These are phyloP conservation scores for Cyclina sinensis DNA, from an alignment of 1,140 invertebrate genomes.

Conservation along the genomic window DNA sequence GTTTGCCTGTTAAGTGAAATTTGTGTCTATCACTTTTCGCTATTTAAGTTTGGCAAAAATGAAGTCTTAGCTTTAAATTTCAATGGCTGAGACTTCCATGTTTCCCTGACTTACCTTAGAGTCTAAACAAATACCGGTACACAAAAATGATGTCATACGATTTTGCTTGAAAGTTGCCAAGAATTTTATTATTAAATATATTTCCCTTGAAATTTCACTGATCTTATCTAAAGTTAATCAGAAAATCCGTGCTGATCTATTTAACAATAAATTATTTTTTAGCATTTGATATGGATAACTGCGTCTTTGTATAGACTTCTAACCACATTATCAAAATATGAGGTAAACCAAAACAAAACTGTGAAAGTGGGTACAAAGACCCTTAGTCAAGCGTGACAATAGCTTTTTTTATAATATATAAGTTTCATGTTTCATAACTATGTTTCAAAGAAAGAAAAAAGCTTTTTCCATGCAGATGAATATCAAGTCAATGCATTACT, in stretches of 20 bases:
- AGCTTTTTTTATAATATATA: not conserved
- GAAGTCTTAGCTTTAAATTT: too few species aligned
- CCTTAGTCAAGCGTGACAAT: not conserved
- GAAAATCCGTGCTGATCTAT: constrained; percentile 1
- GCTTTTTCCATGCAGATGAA: not conserved
- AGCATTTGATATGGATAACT: not conserved
- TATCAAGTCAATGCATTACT: not conserved
- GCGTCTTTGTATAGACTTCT: not conserved
- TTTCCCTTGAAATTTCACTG: not conserved
- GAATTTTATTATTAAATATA: too few species aligned
- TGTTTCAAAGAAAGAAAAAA: not conserved
- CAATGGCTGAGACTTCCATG: too few species aligned
- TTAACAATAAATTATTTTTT: not conserved
- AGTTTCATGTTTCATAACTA: not conserved
- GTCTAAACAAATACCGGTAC: too few species aligned
- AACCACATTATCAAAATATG: not conserved
- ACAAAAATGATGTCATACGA: too few species aligned
- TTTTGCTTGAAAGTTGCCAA: too few species aligned
- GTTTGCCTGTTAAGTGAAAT: too few species aligned
- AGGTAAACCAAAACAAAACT: not conserved
- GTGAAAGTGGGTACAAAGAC: not conserved
- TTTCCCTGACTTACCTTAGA: too few species aligned
- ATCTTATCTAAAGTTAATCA: too few species aligned
- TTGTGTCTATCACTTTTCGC: too few species aligned
- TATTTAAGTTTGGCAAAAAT: too few species aligned